Evolutionary conservation across 2,888 invertebrate species (phyloP).

Genomic region (Uropetala carovei): DNA sequence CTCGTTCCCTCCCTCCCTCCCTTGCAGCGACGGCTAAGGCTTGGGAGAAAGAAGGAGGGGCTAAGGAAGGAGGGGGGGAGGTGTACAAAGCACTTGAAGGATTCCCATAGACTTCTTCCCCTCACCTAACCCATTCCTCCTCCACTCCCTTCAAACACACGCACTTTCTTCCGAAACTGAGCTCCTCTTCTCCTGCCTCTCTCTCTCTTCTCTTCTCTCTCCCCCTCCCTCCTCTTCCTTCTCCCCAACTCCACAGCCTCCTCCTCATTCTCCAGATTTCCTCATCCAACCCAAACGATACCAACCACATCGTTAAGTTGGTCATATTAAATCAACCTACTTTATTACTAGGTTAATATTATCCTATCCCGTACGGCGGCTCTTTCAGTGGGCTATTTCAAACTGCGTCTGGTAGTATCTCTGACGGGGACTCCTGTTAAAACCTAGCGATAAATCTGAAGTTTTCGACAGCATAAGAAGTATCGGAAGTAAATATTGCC

Average conservation of each 20-base stretch:
- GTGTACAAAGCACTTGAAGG: background rate
- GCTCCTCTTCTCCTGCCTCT: background rate
- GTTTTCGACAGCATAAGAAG: background rate
- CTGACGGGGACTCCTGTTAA: background rate
- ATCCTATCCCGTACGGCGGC: background rate
- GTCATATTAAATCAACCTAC: slow-evolving; percentile 32
- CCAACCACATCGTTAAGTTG: slow-evolving; percentile 19
- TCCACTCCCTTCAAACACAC: slow-evolving; percentile 4
- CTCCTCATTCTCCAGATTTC: background rate
- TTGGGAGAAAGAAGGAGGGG: background rate
- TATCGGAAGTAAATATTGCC: background rate
- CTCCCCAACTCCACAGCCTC: background rate
- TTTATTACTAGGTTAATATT: slow-evolving; percentile 32
- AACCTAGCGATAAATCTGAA: background rate
- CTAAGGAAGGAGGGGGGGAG: background rate
- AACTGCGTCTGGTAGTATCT: background rate
- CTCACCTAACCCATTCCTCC: background rate
- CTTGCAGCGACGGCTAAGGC: background rate
- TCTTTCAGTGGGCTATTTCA: background rate
- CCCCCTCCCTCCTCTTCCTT: background rate
- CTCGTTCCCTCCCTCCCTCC: background rate
- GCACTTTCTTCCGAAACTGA: slow-evolving; percentile 2
- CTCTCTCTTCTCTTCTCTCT: background rate
- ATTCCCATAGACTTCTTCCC: background rate
- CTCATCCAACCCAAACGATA: slow-evolving; percentile 24